Conservation (phyloP, 37 sponge, comb jelly and placozoan species). For the Agelas oroides region DNA sequence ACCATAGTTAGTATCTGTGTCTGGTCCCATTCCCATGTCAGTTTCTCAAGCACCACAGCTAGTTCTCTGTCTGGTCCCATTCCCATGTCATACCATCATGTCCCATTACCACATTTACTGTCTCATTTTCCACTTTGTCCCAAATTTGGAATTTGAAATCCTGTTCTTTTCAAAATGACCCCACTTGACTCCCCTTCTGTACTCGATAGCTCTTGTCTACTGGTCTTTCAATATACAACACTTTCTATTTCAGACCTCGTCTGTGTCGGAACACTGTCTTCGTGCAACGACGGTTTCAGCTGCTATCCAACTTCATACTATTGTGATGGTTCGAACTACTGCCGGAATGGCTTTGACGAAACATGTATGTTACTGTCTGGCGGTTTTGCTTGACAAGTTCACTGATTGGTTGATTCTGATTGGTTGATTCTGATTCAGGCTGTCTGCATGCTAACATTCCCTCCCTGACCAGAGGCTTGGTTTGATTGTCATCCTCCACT, state of each 20-base stretch:
- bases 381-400: too few relatives aligned
- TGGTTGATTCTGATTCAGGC: not conserved
- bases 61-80: not conserved
- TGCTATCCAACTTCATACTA: not conserved
- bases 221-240: too few relatives aligned
- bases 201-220: too few relatives aligned
- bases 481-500: not conserved
- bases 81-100: not conserved
- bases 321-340: constrained; percentile 41
- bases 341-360: constrained; percentile 33
- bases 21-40: not conserved
- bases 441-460: not conserved
- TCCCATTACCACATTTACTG: too few relatives aligned
- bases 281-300: not conserved
- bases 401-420: not conserved
- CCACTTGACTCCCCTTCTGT: too few relatives aligned
- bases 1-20: not conserved
- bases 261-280: not conserved
- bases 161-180: too few relatives aligned
- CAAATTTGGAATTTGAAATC: too few relatives aligned
- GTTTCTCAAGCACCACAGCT: not conserved
- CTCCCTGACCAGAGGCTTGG: too few relatives aligned
- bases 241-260: too few relatives aligned
- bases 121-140: too few relatives aligned
- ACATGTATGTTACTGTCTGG: constrained; percentile 11